These are phyloP conservation scores for Echinarachnius parma DNA, from an alignment of 53 echinoderm and acorn worm genomes.

Conservation along the genomic window DNA sequence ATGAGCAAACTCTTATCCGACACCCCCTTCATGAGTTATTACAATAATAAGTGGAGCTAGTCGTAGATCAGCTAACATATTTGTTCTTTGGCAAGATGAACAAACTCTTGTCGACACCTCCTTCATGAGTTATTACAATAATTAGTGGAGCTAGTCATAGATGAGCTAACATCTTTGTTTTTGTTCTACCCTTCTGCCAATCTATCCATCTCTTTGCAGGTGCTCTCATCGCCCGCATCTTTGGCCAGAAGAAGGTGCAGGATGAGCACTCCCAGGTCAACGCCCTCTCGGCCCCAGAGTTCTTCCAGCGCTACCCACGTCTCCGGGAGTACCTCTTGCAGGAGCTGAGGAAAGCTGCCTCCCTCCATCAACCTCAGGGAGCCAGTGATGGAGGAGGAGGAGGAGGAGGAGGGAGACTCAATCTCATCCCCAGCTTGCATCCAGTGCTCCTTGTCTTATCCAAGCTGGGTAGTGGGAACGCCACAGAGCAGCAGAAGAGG, in stretches of 20 bases:
- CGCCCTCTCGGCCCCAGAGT: constrained; percentile 70
- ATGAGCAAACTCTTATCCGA: no score
- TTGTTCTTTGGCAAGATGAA: no score
- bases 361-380: constrained; percentile 14
- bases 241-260: constrained; percentile 92
- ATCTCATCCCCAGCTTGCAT: constrained; percentile 75
- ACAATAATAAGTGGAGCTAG: no score
- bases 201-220: no score
- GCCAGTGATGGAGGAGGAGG: neutral
- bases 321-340: constrained; percentile 64
- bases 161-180: no score
- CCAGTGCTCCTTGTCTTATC: constrained; percentile 86
- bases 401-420: constrained; percentile 26
- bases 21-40: no score
- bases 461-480: constrained; percentile 73
- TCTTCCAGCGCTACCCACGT: constrained; percentile 71
- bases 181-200: no score
- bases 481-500: constrained; percentile 11
- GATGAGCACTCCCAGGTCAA: constrained; percentile 94
- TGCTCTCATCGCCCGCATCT: constrained; percentile 71
- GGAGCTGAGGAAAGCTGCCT: constrained; percentile 56
- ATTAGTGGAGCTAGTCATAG: no score
- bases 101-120: no score
- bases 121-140: no score
- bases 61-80: no score